A percentile compares a stretch with the other conserved stretches of the same genome.
Evolutionary conservation across 2,888 invertebrate species (phyloP).

Genomic region (Clostera curtula): DNA sequence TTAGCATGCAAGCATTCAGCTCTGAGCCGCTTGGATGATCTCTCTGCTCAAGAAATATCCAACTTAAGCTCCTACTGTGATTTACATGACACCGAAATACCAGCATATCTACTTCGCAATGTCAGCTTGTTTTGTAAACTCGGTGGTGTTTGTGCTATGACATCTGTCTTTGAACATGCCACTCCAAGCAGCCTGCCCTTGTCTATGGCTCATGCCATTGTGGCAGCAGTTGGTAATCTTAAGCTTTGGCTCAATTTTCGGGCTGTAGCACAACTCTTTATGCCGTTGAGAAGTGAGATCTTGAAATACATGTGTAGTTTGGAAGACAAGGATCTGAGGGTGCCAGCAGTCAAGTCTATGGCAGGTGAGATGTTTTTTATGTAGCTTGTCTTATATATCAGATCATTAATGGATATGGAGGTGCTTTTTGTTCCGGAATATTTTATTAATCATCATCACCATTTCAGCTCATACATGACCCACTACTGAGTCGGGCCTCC

Average conservation of each 20-base stretch:
- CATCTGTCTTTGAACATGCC: constrained; percentile 87
- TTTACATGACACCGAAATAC: constrained; percentile 94
- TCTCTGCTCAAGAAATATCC: constrained; percentile 89
- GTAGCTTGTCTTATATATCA: neutral
- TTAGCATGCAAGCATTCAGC: constrained; percentile 91
- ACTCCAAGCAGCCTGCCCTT: constrained; percentile 85
- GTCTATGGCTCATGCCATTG: constrained; percentile 93
- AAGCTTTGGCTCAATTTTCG: constrained; percentile 95
- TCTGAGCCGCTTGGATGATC: constrained; percentile 86
- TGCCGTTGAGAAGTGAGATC: constrained; percentile 90
- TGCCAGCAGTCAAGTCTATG: constrained; percentile 93
- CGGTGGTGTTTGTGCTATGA: constrained; percentile 91
- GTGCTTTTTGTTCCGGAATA: too few relatives aligned
- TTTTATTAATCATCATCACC: too few relatives aligned
- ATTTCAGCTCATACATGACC: too few relatives aligned
- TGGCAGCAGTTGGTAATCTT: constrained; percentile 92
- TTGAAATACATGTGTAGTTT: constrained; percentile 95
- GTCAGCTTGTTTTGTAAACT: constrained; percentile 95
- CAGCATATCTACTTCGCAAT: constrained; percentile 91
- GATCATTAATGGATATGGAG: too few relatives aligned
- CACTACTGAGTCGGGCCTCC: too few relatives aligned
- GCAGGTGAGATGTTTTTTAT: constrained; percentile 77
- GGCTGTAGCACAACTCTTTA: constrained; percentile 90
- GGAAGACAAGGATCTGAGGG: constrained; percentile 91
- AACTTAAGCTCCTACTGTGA: constrained; percentile 89